Conservation (phyloP, 2,113 vertebrate species). For the Chiloscyllium plagiosum region DNA sequence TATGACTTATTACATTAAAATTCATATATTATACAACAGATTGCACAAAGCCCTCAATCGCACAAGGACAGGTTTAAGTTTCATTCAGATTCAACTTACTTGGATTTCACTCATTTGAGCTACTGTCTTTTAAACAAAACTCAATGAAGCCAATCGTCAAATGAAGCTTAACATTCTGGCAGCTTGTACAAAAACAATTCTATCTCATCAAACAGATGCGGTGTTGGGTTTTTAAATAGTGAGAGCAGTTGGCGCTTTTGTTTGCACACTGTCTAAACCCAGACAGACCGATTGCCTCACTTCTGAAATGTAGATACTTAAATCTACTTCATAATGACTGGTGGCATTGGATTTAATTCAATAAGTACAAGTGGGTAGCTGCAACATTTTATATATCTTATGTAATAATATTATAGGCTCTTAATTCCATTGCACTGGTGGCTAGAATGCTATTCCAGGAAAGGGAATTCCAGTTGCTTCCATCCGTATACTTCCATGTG, state of each 20-base stretch:
- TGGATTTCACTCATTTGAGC: background rate
- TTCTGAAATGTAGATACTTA: background rate
- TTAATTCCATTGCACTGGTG: background rate
- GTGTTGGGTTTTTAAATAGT: background rate
- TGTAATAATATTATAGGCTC: background rate
- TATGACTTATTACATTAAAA: background rate
- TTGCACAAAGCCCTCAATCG: background rate
- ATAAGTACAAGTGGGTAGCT: background rate
- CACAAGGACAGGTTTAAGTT: background rate
- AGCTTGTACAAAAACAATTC: background rate
- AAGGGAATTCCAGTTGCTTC: background rate
- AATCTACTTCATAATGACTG: background rate
- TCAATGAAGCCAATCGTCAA: background rate
- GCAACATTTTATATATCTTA: background rate
- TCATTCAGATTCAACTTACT: background rate
- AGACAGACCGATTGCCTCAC: background rate
- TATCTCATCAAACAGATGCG: no score
- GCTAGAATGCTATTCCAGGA: background rate
- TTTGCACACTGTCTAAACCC: background rate
- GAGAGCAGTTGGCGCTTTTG: background rate
- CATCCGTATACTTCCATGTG: background rate
- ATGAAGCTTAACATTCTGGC: background rate
- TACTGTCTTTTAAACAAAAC: background rate
- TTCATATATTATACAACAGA: background rate
- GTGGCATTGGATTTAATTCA: background rate